These are phyloP conservation scores for Cathartes aura DNA, from an alignment of 2,113 vertebrate genomes.

Conservation along the genomic window DNA sequence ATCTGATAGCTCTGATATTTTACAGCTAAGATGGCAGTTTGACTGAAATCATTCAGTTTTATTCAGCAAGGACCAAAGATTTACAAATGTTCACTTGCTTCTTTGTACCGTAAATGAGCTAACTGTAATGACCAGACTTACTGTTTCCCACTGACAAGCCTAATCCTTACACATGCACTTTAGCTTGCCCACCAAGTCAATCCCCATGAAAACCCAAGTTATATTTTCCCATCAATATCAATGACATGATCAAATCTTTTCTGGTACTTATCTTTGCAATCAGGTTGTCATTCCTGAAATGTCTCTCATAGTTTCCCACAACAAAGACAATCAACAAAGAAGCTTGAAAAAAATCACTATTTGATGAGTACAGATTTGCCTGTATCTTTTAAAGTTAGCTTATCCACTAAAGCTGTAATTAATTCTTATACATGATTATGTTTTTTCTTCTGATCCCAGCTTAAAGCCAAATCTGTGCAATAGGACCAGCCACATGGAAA, in stretches of 20 bases:
- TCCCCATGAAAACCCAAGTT: conserved; percentile 62
- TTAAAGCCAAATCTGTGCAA: conserved; percentile 64
- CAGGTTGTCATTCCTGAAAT: conserved; percentile 77
- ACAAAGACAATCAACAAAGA: conserved; percentile 68
- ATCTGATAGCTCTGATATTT: background rate
- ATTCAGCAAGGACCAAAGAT: background rate
- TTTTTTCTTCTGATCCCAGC: conserved; percentile 69
- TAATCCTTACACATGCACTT: conserved; percentile 52
- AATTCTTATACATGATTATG: conserved; percentile 63
- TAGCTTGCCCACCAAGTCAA: conserved; percentile 61
- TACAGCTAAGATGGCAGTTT: background rate
- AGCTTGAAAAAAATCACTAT: conserved; percentile 44
- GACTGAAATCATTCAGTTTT: background rate
- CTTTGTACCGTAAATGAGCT: background rate
- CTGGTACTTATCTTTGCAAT: conserved; percentile 65
- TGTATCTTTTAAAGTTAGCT: conserved; percentile 72
- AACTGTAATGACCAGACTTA: conserved; percentile 16
- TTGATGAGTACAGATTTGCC: conserved; percentile 55
- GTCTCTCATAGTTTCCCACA: conserved; percentile 75
- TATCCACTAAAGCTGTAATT: conserved; percentile 69
- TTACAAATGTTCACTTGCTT: background rate
- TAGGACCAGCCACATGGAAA: conserved; percentile 68
- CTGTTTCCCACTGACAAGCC: conserved; percentile 50
- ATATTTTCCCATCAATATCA: conserved; percentile 73
- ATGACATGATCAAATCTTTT: conserved; percentile 69